Conservation (phyloP, 2,113 vertebrate genomes). For the Stegostoma tigrinum region DNA sequence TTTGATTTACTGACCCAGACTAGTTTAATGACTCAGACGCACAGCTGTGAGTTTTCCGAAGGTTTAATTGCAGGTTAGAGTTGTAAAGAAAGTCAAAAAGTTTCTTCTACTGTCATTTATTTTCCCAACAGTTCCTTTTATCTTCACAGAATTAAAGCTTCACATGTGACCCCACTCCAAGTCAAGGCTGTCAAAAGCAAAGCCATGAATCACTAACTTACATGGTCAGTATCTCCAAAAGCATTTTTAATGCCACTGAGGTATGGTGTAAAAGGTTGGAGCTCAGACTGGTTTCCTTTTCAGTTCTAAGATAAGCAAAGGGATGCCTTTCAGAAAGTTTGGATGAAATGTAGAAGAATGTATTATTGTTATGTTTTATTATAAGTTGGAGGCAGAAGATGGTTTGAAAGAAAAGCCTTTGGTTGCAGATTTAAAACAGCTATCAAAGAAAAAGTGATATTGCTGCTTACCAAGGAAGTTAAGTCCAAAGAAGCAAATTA, state of each 20-base stretch:
- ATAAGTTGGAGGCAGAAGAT: background rate
- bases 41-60: background rate
- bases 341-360: background rate
- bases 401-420: background rate
- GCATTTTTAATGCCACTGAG: background rate
- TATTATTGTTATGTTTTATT: background rate
- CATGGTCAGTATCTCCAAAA: background rate
- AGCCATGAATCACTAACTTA: background rate
- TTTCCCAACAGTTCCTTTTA: background rate
- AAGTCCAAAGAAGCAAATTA: background rate
- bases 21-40: background rate
- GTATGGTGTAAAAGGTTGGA: background rate
- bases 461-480: background rate
- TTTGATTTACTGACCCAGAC: slow-evolving; percentile 26
- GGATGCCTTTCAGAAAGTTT: background rate
- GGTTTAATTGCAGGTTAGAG: background rate
- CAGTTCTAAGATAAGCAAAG: background rate
- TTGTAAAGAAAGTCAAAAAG: slow-evolving; percentile 25
- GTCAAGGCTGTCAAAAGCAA: slow-evolving; percentile 12
- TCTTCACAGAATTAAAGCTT: slow-evolving; percentile 22
- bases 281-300: background rate
- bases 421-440: background rate
- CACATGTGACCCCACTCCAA: background rate
- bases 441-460: background rate
- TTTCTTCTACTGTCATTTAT: slow-evolving; percentile 3